These are phyloP conservation scores for Sabellastarte sp. DNA, from an alignment of 2,888 invertebrate genomes.

Conservation along the genomic window DNA sequence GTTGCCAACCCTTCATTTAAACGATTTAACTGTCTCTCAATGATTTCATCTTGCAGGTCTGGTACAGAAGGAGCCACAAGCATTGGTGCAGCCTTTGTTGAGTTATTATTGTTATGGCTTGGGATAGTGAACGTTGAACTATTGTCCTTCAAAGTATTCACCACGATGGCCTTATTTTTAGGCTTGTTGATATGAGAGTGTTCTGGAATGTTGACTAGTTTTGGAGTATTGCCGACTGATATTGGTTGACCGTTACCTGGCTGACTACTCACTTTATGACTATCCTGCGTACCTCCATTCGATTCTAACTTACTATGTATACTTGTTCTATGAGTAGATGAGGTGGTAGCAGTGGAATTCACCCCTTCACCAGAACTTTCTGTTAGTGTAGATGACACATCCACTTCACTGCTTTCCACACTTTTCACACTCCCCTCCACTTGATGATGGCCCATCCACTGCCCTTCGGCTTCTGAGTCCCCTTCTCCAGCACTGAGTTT, in stretches of 20 bases:
- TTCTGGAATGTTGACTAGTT: too few species aligned
- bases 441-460: not conserved
- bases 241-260: too few species aligned
- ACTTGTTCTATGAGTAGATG: too few species aligned
- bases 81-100: too few species aligned
- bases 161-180: too few species aligned
- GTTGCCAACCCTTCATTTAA: not conserved
- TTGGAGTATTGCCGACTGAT: too few species aligned
- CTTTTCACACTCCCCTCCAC: not conserved
- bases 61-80: not conserved
- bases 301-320: too few species aligned
- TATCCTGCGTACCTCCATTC: too few species aligned
- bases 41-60: not conserved
- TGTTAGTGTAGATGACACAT: not conserved
- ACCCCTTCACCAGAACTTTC: not conserved
- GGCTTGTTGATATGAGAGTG: too few species aligned
- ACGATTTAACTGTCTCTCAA: not conserved
- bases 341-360: too few species aligned
- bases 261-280: too few species aligned
- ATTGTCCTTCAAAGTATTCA: not conserved
- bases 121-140: not conserved
- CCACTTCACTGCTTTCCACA: not conserved
- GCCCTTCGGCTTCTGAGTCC: not conserved
- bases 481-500: not conserved
- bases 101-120: too few species aligned